These are phyloP conservation scores for Clistopyga incitator DNA, from an alignment of 2,888 invertebrate genomes.

Conservation along the genomic window DNA sequence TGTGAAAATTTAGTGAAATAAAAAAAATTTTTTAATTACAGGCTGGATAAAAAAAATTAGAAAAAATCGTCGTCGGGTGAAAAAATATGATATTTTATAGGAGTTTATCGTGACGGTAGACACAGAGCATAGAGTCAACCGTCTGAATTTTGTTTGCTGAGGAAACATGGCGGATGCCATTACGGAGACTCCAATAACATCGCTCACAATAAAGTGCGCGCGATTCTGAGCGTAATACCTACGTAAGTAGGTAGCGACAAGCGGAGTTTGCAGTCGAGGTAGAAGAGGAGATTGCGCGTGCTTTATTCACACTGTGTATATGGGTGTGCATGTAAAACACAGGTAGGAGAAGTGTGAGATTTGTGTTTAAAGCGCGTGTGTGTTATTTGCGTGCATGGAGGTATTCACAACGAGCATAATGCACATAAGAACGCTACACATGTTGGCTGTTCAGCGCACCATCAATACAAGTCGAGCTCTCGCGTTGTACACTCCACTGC, in stretches of 20 bases:
- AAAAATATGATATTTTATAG: neutral
- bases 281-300: slow-evolving; percentile 24
- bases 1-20: too few species aligned
- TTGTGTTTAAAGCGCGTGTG: neutral
- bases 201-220: slow-evolving; percentile 75
- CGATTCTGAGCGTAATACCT: slow-evolving; percentile 68
- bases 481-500: neutral
- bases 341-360: slow-evolving; percentile 5
- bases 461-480: slow-evolving; percentile 7
- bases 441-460: slow-evolving; percentile 3
- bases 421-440: slow-evolving; percentile 22
- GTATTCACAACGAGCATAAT: slow-evolving; percentile 27
- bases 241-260: slow-evolving; percentile 62
- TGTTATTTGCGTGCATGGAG: slow-evolving; percentile 59
- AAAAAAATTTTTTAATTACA: too few species aligned
- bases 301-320: slow-evolving; percentile 37
- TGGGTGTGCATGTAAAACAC: slow-evolving; percentile 15
- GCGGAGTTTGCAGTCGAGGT: slow-evolving; percentile 36
- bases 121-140: neutral
- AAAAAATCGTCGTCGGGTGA: too few species aligned
- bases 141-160: slow-evolving; percentile 72
- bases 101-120: neutral
- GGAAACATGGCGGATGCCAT: slow-evolving; percentile 74
- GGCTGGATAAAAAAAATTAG: too few species aligned
- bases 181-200: slow-evolving; percentile 77